Evolutionary conservation across 2,113 vertebrate species (phyloP), one percentile per base, ranked within the genome.

Genomic region (Benitochromis conjunctus): DNA sequence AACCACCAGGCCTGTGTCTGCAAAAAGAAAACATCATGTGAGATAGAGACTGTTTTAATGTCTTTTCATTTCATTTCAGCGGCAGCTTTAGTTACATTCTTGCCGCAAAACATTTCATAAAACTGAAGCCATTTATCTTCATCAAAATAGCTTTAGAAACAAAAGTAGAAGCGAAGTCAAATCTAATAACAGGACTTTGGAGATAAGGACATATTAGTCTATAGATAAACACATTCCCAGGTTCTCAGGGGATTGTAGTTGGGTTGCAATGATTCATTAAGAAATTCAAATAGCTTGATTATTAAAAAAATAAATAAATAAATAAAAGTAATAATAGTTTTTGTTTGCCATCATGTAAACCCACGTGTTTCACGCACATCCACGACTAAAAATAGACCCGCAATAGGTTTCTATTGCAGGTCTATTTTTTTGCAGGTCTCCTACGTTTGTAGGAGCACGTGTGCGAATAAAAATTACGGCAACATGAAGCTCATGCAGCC

Each of bases 1-100:
- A 7, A 98, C 98, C 6, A 99, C 97, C 90, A 99, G 92, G 87
- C 98, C 98, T 0, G 98, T 98, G 92, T 99, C 98, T 98, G 79
- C 12, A 81, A 78, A 58, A 10, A 48, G 16, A 82, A 41, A 79
- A 53, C 13, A 55, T 29, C 4, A 64, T 8, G 36, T 4, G 21
- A 41, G 14, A 56, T 13, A 26, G 12, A 79, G 21, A 66, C 48
- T 11, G 9, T 11, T 43, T n/a, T 62, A 74, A 46, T n/a, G 24
- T 3, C n/a, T 11, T 34, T 18, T 34, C 29, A 29, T 29, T 9
- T 51, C 26, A 26, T 11, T 38, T 71, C 56, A 78, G 5, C 41
- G 26, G 4, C 24, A 58, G 18, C 53, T 48, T 48, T 12, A 76
- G 43, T 13, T 76, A n/a, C 43, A 51, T 21, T 51, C 14, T 29